Evolutionary conservation across 2,888 invertebrate genomes (phyloP).

Genomic region (Quadroppia sp.): DNA sequence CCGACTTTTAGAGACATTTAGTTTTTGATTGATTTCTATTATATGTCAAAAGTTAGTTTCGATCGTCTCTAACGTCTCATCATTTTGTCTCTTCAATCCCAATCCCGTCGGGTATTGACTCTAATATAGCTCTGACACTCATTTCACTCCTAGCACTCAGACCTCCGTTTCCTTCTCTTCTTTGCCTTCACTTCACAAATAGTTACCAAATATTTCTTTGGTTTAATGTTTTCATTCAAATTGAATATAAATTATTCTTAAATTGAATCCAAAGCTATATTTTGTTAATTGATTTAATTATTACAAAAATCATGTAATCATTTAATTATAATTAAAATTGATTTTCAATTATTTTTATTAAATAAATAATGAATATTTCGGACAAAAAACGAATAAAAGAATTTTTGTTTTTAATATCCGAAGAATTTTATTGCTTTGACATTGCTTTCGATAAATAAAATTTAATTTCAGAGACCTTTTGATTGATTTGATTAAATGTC

Average conservation of each 20-base stretch:
- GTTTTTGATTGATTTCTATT: not conserved
- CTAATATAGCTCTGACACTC: not conserved
- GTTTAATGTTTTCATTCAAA: not conserved
- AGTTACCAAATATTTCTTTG: not conserved
- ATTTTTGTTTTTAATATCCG: conserved; percentile 28
- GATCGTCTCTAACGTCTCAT: conserved; percentile 28
- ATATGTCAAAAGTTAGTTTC: conserved; percentile 25
- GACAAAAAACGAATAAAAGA: conserved; percentile 16
- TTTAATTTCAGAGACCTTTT: conserved; percentile 26
- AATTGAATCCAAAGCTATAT: not conserved
- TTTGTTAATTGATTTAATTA: not conserved
- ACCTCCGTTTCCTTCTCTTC: not conserved
- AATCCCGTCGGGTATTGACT: conserved; percentile 25
- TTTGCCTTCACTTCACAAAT: not conserved
- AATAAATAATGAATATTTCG: not conserved
- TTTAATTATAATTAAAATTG: not conserved
- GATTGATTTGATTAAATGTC: conserved; percentile 25
- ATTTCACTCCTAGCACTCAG: not conserved
- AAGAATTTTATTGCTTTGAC: conserved; percentile 5
- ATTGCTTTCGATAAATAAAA: conserved; percentile 21
- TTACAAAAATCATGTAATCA: conserved; percentile 19
- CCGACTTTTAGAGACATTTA: not conserved
- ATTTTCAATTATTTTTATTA: not conserved
- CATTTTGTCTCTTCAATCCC: conserved; percentile 6
- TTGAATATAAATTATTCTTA: not conserved